Percentiles rank a stretch among this genome's conserved stretches.
These are phyloP conservation scores for Acleris emargana DNA, from an alignment of 2,888 invertebrate genomes.

Conservation along the genomic window DNA sequence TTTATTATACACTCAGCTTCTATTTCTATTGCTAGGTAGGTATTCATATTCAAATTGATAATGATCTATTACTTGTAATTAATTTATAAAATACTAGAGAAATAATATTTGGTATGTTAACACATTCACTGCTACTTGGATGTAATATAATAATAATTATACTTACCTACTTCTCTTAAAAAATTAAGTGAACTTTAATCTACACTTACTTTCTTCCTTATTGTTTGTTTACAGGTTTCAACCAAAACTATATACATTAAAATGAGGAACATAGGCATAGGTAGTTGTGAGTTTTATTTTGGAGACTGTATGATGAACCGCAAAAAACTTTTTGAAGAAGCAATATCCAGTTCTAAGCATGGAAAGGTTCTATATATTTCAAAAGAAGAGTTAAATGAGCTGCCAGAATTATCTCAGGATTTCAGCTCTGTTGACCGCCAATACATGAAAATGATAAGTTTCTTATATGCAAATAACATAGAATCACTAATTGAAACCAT, in stretches of 20 bases:
- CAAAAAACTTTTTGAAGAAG: slow-evolving; percentile 67
- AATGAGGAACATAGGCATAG: slow-evolving; percentile 4
- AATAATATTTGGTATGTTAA: too few relatives aligned
- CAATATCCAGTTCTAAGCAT: slow-evolving; percentile 56
- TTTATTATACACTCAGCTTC: too few relatives aligned
- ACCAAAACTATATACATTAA: not conserved
- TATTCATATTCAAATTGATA: too few relatives aligned
- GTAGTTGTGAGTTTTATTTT: slow-evolving; percentile 41
- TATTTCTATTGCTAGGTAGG: too few relatives aligned
- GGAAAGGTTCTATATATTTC: slow-evolving; percentile 74
- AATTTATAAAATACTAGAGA: too few relatives aligned
- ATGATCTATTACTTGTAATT: too few relatives aligned
- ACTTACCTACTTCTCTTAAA: too few relatives aligned
- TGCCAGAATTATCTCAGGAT: slow-evolving; percentile 72
- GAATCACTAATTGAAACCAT: slow-evolving; percentile 66
- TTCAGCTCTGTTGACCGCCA: slow-evolving; percentile 58
- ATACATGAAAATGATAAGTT: slow-evolving; percentile 76
- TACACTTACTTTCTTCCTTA: too few relatives aligned
- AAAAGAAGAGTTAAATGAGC: slow-evolving; percentile 65
- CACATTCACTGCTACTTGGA: too few relatives aligned
- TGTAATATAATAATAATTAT: too few relatives aligned
- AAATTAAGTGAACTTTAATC: too few relatives aligned
- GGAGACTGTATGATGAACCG: slow-evolving; percentile 56
- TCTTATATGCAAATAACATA: slow-evolving; percentile 65
- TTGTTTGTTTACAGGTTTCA: too few relatives aligned